Evolutionary conservation across 2,888 invertebrate species (phyloP), one percentile per base, ranked within the genome.

Genomic region (Cheilosia vernalis): DNA sequence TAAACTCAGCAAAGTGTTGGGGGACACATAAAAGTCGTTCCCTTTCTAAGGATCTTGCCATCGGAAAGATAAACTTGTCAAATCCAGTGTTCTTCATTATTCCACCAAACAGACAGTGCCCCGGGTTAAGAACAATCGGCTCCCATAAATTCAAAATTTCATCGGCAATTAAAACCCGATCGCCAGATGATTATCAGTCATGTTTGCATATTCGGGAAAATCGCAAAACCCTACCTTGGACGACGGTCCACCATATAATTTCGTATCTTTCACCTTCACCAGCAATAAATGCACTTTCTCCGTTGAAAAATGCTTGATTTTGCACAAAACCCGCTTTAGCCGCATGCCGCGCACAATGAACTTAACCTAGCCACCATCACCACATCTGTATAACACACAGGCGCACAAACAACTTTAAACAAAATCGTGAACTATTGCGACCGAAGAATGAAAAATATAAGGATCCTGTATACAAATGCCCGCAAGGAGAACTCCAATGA

Each of bases 371-470:
- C 66, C 85, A 37, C 55, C 21, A 56, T 47, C 37, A 21, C 55
- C 17, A 56, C 19, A 37, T n/a, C 5, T 4, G 17, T 2, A 58
- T 56, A 44, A 60, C 27, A 21, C 72, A 80, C 40, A 67, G 37
- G 47, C 33, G 40, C 76, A 51, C 66, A 81, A 72, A 44, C 40
- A 66, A 44, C 60, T 67, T 70, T n/a, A 70, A 66, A 85, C 81
- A 85, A 81, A 85, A 81, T 85, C 85, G 85, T 85, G 85, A 85
- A 81, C 85, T 80, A 81, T 81, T 77, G 70, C 72, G 72, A 72
- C 81, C 72, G 56, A 81, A 81, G 56, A 81, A 81, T 81, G n/a
- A 67, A 61, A 67, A 67, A 67, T 55, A 55, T 40, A 76, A 72
- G 81, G 76, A 85, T 85, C 72, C 85, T 76, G 67, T 66, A 37